Conservation (phyloP, 2,888 invertebrate genomes). For the Acleris cristana region DNA sequence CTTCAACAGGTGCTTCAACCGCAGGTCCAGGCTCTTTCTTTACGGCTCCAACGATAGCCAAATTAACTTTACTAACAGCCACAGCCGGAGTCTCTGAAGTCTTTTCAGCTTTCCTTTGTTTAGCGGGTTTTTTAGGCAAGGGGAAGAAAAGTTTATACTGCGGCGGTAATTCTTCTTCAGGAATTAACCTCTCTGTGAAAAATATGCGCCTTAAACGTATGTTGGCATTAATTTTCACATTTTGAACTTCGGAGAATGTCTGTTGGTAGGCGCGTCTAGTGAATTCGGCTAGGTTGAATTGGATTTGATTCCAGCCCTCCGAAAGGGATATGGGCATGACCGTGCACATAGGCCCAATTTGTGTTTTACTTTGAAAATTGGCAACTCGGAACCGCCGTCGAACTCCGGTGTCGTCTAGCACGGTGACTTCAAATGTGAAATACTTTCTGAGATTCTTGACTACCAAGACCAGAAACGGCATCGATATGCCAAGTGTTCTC, state of each 20-base stretch:
- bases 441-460: constrained; percentile 99
- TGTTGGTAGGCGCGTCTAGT: constrained; percentile 97
- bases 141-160: constrained; percentile 95
- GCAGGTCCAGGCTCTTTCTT: too few relatives aligned
- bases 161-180: constrained; percentile 94
- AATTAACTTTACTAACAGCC: constrained; percentile 5
- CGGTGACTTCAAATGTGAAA: constrained; percentile 95
- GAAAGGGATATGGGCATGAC: constrained; percentile 98
- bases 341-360: constrained; percentile 91
- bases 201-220: constrained; percentile 96
- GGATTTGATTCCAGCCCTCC: constrained; percentile 95
- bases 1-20: not conserved
- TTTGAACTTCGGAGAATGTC: constrained; percentile 94
- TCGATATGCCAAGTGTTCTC: constrained; percentile 94
- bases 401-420: constrained; percentile 94
- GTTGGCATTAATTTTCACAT: constrained; percentile 98
- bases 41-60: too few relatives aligned
- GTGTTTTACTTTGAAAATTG: constrained; percentile 94
- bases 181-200: constrained; percentile 93
- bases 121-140: constrained; percentile 60
- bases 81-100: constrained; percentile 38
- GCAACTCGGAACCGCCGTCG: constrained; percentile 96
- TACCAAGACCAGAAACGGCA: constrained; percentile 97
- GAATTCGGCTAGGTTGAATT: constrained; percentile 98
- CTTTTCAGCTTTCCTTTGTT: constrained; percentile 45